Evolutionary conservation across 1,140 invertebrate species (phyloP).

Genomic region (Pentalonia nigronervosa): DNA sequence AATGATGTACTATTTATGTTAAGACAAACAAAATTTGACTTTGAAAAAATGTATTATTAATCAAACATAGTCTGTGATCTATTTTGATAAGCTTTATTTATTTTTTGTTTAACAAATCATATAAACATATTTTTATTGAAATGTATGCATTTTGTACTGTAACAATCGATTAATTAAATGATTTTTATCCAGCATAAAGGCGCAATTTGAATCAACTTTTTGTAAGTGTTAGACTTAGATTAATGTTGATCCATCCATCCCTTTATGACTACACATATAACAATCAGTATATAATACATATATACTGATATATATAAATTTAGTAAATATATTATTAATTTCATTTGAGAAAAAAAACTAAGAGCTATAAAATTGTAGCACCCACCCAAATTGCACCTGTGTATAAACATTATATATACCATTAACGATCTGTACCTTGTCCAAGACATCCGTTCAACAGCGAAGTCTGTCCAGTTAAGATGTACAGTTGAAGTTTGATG

Average conservation of each 20-base stretch:
- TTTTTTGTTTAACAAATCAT: not conserved
- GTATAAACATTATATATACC: not conserved
- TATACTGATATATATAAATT: too few species aligned
- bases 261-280: not conserved
- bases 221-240: not conserved
- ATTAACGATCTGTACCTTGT: slow-evolving; percentile 74
- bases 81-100: not conserved
- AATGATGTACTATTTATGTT: too few species aligned
- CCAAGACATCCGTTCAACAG: slow-evolving; percentile 89
- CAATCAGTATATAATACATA: too few species aligned
- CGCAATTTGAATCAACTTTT: not conserved
- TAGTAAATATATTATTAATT: not conserved
- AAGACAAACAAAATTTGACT: not conserved
- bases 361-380: not conserved
- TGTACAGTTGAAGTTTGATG: slow-evolving; percentile 82
- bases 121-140: too few species aligned
- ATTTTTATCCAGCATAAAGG: too few species aligned
- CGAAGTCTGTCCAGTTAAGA: slow-evolving; percentile 87
- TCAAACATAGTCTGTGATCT: not conserved
- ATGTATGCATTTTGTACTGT: too few species aligned
- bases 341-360: not conserved
- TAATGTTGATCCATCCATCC: not conserved
- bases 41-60: not conserved
- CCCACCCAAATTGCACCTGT: not conserved
- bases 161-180: too few species aligned